Base-by-base conservation (phyloP, 1,140 invertebrate genomes). In the Drosophila teissieri region DNA sequence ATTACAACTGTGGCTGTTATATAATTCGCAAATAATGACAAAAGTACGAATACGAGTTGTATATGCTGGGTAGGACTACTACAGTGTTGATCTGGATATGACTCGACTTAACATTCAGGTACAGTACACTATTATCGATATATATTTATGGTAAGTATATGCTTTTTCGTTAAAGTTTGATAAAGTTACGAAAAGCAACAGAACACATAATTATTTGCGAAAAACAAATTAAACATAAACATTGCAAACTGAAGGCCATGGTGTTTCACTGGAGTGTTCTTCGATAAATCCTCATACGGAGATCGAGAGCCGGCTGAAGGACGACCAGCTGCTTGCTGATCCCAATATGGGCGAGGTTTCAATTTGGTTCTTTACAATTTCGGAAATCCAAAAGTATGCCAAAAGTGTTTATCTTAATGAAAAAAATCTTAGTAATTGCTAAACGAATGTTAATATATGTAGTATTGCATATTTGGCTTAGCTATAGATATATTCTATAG, bases 331-430 rank as follows among this genome's bases (percentile, higher is more conserved):
- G 53, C 69, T 54, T 48, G 46, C 57, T 48, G 61, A 89, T 80
- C 79, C 70, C 80, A 79, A 86, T 79, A 88, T 45, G 65, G 63
- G 45, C 44, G 36, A 46, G 15, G 22, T 55, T 58, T 78, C 12
- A 74, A 74, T 49, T 67, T 57, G 34, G 56, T 44, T 74, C 27
- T 52, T 11, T 63, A 73, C 24, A 37, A 78, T 80, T 78, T 89
- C 69, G 14, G 65, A 89, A 89, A 83, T 73, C 69, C 65, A 70
- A 72, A 67, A 72, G 74, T 88, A 84, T 73, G 80, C 84, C 84
- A 84, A 89, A 90, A 75, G 85, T 90, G 85, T 90, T 90, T 90
- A 90, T 90, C 85, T 90, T 90, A 90, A 90, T 90, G 78, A 90
- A 90, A 89, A 90, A 90, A 90, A 85, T 86, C 79, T 65, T 69